Evolutionary conservation across 2,888 invertebrate species (phyloP).

Genomic region (Diaprepes abbreviatus): DNA sequence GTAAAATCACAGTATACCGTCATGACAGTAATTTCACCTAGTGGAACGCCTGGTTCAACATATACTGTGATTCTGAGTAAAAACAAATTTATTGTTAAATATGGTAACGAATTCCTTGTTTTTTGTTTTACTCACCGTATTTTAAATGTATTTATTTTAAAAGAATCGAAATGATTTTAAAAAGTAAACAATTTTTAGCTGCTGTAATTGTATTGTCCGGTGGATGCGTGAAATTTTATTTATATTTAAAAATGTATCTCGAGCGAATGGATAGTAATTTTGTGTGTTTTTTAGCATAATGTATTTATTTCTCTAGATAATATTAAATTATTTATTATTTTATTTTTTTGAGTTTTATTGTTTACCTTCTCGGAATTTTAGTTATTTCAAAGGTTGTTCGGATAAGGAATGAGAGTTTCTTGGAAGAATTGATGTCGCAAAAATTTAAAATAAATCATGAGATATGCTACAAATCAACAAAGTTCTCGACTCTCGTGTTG

Average conservation of each 20-base stretch:
- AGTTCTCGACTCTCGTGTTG: no score
- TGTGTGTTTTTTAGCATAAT: slow-evolving; percentile 56
- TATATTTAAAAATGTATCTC: slow-evolving; percentile 44
- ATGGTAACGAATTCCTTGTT: not conserved
- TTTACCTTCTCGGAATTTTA: not conserved
- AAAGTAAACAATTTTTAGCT: not conserved
- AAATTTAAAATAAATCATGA: no score
- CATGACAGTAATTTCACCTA: not conserved
- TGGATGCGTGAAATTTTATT: slow-evolving; percentile 45
- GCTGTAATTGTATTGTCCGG: slow-evolving; percentile 4
- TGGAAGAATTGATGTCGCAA: no score
- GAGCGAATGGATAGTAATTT: slow-evolving; percentile 47
- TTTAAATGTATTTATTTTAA: slow-evolving; percentile 8
- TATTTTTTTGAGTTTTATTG: slow-evolving; percentile 29
- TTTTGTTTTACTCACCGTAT: slow-evolving; percentile 10
- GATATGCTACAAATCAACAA: no score
- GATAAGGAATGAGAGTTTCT: no score
- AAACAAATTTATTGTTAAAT: not conserved
- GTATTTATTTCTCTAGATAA: slow-evolving; percentile 65
- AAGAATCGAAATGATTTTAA: not conserved
- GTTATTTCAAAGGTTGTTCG: no score
- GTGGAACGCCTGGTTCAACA: not conserved
- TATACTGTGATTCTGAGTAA: not conserved
- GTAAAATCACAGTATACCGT: not conserved
- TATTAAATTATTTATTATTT: slow-evolving; percentile 65